Evolutionary conservation across 2,113 vertebrate species (phyloP).

Genomic region (Ammodytes marinus): DNA sequence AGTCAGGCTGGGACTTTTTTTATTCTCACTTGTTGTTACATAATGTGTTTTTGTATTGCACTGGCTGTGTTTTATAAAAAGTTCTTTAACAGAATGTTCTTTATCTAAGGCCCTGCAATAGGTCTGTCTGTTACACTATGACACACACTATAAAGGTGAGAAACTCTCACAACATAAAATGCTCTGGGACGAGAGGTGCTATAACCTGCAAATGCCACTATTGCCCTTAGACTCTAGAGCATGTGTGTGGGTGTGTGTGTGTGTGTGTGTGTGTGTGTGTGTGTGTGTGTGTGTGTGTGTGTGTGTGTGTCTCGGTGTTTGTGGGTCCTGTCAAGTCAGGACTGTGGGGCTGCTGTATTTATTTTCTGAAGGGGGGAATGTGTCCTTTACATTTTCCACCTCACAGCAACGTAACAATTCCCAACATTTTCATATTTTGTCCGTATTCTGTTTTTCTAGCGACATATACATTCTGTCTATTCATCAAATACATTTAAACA

Average conservation of each 20-base stretch:
- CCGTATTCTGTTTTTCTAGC: background rate
- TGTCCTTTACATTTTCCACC: background rate
- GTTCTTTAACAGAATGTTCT: background rate
- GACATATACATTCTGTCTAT: background rate
- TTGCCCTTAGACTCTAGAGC: background rate
- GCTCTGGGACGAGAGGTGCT: background rate
- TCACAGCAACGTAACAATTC: background rate
- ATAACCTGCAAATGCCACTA: background rate
- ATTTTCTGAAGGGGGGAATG: background rate
- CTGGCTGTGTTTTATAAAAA: background rate
- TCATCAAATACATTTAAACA: too few species aligned
- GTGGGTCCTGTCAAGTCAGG: background rate
- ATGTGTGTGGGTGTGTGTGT: background rate
- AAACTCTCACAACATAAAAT: background rate
- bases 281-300: background rate
- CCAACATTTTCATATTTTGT: background rate
- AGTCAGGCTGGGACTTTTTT: background rate
- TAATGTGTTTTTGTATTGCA: background rate
- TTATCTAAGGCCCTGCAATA: conserved; percentile 10
- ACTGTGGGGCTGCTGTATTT: background rate
- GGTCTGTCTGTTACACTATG: conserved; percentile 19
- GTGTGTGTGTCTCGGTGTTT: too few species aligned
- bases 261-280: background rate
- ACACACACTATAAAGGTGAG: background rate
- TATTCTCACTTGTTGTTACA: background rate